phyloP scores from a whole-genome alignment of 2,888 invertebrate species.

The Andrena minutula region DNA sequence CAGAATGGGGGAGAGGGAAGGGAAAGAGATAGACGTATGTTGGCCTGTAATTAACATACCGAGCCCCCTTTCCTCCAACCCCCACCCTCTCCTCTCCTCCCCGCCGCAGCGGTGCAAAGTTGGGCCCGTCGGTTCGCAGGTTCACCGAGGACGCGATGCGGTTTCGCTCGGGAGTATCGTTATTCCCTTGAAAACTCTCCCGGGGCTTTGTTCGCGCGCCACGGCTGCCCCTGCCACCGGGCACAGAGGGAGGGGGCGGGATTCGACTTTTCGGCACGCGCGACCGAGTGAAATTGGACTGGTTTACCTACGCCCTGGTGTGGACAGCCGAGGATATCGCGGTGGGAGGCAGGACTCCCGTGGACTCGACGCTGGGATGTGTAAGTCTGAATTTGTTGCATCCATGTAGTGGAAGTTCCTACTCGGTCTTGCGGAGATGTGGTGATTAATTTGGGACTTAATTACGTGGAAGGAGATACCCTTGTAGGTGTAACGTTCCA shows the following conservation, averaged over 20 bases:
- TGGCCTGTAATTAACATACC: slow-evolving; percentile 85
- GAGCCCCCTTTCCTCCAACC: slow-evolving; percentile 78
- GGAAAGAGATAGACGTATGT: slow-evolving; percentile 75
- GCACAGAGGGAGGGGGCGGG: background rate
- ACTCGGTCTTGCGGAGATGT: no score
- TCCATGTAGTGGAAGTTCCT: background rate
- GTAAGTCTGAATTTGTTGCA: background rate
- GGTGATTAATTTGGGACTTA: no score
- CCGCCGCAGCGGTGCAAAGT: slow-evolving; percentile 69
- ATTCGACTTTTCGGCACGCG: slow-evolving; percentile 10
- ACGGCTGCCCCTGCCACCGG: background rate
- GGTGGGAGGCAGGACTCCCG: background rate
- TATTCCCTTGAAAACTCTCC: slow-evolving; percentile 2
- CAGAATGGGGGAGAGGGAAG: slow-evolving; percentile 39
- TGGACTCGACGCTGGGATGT: background rate
- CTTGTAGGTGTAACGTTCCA: no score
- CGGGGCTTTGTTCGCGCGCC: slow-evolving; percentile 4
- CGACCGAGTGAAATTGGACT: background rate
- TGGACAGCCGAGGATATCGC: background rate
- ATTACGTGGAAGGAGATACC: no score
- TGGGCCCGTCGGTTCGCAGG: slow-evolving; percentile 61
- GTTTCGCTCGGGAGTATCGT: slow-evolving; percentile 1
- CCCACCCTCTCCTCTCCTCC: slow-evolving; percentile 42
- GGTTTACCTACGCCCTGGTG: slow-evolving; percentile 4
- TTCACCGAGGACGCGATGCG: slow-evolving; percentile 49